phyloP scores from a whole-genome alignment of 2,113 vertebrate genomes.

The Sinosuthora webbiana region DNA sequence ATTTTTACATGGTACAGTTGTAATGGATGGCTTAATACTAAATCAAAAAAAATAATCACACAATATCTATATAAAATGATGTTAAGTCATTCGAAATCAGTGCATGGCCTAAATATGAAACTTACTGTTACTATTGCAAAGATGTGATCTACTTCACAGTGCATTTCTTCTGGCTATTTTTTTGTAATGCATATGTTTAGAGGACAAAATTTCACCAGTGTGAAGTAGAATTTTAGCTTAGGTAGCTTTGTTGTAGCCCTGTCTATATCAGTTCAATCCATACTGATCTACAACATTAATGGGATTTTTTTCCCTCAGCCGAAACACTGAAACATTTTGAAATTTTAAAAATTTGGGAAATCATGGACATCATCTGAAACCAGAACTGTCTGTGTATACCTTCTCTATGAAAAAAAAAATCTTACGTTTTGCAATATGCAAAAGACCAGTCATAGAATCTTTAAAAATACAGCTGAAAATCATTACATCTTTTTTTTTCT shows the following conservation, averaged over 20 bases:
- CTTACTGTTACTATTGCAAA: background rate
- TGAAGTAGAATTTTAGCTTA: background rate
- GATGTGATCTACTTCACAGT: background rate
- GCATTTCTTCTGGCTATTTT: background rate
- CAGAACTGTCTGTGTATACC: background rate
- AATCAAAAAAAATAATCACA: background rate
- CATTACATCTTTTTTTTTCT: background rate
- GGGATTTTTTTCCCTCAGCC: rapidly evolving
- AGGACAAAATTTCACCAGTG: background rate
- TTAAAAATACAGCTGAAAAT: background rate
- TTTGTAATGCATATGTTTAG: background rate
- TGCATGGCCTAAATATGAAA: background rate
- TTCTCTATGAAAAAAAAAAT: background rate
- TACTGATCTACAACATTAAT: background rate
- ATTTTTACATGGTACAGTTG: background rate
- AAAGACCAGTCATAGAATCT: background rate
- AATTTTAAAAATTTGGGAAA: background rate
- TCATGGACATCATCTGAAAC: background rate
- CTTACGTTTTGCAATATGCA: background rate
- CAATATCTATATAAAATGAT: background rate
- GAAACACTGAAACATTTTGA: background rate
- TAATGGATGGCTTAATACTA: background rate
- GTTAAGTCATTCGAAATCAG: background rate
- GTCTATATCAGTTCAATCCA: background rate
- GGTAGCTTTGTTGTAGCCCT: background rate